Conservation (phyloP, 53 echinoderm and acorn worm species). For the Echinarachnius parma region DNA sequence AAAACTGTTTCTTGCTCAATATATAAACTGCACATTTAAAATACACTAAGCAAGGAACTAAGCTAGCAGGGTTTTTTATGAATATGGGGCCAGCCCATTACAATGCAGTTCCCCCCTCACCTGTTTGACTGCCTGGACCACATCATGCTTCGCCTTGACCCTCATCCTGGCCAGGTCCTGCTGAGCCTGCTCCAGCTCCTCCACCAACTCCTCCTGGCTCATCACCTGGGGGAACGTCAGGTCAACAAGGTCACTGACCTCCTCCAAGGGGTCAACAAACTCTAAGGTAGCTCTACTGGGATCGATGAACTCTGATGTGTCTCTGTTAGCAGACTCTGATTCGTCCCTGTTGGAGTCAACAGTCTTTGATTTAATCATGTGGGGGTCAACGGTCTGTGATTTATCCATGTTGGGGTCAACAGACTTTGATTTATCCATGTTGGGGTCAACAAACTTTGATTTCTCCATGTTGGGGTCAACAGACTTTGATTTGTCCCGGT, state of each 20-base stretch:
- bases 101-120: too few species aligned
- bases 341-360: background rate
- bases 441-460: too few species aligned
- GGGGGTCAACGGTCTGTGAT: background rate
- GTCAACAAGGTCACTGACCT: conserved; percentile 4
- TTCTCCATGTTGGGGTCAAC: too few species aligned
- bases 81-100: too few species aligned
- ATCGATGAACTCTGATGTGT: background rate
- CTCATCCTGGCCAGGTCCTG: conserved; percentile 22
- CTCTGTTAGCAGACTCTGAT: background rate
- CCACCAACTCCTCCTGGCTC: conserved; percentile 24
- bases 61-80: too few species aligned
- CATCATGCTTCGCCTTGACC: conserved; percentile 22
- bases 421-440: too few species aligned
- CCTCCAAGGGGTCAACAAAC: background rate
- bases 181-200: conserved; percentile 19
- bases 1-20: too few species aligned
- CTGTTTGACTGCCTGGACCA: conserved; percentile 29
- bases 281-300: too few species aligned
- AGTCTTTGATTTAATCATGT: background rate
- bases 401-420: too few species aligned
- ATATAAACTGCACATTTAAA: too few species aligned
- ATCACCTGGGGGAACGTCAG: conserved; percentile 13
- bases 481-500: too few species aligned
- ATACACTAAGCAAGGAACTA: too few species aligned